phyloP scores from a whole-genome alignment of 2,888 invertebrate species.

The Andrena flavipes region DNA sequence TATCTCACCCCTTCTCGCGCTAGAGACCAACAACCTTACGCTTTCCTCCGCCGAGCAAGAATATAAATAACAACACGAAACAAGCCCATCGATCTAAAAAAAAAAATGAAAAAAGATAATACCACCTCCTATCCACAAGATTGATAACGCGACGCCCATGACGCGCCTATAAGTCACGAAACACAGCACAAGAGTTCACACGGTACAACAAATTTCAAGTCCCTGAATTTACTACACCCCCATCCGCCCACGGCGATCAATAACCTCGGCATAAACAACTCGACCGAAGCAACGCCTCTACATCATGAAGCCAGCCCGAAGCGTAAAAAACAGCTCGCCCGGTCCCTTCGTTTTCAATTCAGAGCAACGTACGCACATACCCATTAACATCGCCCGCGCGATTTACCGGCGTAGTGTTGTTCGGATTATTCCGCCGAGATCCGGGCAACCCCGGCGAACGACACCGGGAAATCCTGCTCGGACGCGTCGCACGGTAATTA shows the following conservation, averaged over 20 bases:
- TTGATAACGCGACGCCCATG: not conserved
- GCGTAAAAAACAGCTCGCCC: not conserved
- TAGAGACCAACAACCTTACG: no score
- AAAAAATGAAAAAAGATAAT: not conserved
- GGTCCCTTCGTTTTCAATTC: not conserved
- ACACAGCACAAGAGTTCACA: not conserved
- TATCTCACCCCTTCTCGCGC: not conserved
- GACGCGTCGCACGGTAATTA: conserved; percentile 28
- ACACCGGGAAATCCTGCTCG: not conserved
- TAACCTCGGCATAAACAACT: not conserved
- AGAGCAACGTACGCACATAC: not conserved
- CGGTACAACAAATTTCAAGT: conserved; percentile 1
- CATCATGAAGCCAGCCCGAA: not conserved
- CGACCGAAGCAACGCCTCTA: not conserved
- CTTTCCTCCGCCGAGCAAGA: no score
- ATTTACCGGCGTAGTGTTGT: conserved; percentile 2
- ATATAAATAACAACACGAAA: no score
- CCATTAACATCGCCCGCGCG: not conserved
- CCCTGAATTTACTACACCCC: not conserved
- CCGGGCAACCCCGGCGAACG: not conserved
- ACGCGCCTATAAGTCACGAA: not conserved
- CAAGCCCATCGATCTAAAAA: no score
- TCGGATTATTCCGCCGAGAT: conserved; percentile 12
- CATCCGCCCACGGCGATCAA: not conserved
- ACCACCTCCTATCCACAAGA: not conserved